phyloP scores from a whole-genome alignment of 2,113 vertebrate species.

The Dasyornis broadbenti region DNA sequence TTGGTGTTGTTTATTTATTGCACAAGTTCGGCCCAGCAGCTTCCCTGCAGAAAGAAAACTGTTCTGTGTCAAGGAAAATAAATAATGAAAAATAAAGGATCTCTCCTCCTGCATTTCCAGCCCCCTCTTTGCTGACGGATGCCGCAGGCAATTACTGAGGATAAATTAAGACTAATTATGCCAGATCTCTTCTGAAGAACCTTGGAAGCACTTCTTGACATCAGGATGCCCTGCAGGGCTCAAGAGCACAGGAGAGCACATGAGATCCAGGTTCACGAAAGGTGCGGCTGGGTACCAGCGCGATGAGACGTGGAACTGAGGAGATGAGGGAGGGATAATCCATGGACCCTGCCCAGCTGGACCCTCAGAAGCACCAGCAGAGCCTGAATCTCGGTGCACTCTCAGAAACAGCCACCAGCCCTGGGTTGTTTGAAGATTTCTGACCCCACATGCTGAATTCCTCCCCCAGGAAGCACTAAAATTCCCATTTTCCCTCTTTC shows the following conservation, averaged over 20 bases:
- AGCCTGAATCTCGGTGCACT: neutral
- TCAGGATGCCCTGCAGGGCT: neutral
- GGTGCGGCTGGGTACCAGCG: neutral
- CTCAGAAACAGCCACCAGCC: neutral
- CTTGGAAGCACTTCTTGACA: neutral
- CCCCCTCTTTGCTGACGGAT: neutral
- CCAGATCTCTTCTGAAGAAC: constrained; percentile 3
- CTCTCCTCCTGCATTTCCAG: neutral
- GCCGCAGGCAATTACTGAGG: constrained; percentile 14
- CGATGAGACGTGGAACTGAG: neutral
- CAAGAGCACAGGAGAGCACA: neutral
- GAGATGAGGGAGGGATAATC: neutral
- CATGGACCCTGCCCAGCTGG: neutral
- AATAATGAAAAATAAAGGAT: constrained; percentile 33
- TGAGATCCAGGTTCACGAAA: neutral
- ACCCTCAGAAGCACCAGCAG: neutral
- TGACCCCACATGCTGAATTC: neutral
- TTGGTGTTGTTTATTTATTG: constrained; percentile 29
- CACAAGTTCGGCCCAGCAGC: neutral
- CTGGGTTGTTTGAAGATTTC: neutral
- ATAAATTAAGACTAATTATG: constrained; percentile 53
- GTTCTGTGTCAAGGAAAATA: neutral
- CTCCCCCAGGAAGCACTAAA: neutral
- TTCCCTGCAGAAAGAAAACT: neutral
- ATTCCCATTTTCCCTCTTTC: neutral